Evolutionary conservation across 1,140 invertebrate genomes (phyloP).

Genomic region (Dolichoris vasculosae): DNA sequence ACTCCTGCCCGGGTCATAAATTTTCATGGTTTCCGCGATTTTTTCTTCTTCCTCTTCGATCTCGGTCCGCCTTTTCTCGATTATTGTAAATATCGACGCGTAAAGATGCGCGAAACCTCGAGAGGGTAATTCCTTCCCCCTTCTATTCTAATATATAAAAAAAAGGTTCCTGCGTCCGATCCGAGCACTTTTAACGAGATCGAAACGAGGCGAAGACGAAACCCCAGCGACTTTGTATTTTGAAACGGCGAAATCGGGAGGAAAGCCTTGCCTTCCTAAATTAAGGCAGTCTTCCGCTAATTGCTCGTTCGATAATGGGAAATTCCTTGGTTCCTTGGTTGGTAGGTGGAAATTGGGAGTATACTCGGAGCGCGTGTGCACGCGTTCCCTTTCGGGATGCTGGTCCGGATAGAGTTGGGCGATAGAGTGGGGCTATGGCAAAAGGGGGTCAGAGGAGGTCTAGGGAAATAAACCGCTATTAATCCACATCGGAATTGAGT

Average conservation of each 20-base stretch:
- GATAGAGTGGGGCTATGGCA: constrained; percentile 13
- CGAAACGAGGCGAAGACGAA: no score
- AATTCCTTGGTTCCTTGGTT: constrained; percentile 59
- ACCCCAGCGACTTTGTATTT: no score
- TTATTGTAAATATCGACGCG: no score
- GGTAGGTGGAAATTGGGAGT: constrained; percentile 42
- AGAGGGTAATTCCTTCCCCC: no score
- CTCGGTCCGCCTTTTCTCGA: no score
- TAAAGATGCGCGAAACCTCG: no score
- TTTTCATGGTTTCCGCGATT: constrained; percentile 66
- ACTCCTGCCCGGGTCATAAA: constrained; percentile 66
- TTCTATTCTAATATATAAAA: no score
- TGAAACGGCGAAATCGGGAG: background rate
- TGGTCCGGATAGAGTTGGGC: constrained; percentile 39
- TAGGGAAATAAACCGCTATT: constrained; percentile 70
- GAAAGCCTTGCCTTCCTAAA: background rate
- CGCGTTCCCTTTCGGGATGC: constrained; percentile 57
- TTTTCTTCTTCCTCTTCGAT: background rate
- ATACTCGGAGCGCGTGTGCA: constrained; percentile 33
- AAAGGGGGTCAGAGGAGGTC: constrained; percentile 31
- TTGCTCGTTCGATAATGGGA: constrained; percentile 64
- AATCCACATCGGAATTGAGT: constrained; percentile 75
- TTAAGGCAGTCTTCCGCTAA: constrained; percentile 55
- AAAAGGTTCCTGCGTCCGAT: no score
- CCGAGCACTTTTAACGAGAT: no score